A percentile compares a stretch with the other conserved stretches of the same genome.
These are phyloP conservation scores for Channa striata DNA, from an alignment of 2,797 vertebrate genomes.

Conservation along the genomic window DNA sequence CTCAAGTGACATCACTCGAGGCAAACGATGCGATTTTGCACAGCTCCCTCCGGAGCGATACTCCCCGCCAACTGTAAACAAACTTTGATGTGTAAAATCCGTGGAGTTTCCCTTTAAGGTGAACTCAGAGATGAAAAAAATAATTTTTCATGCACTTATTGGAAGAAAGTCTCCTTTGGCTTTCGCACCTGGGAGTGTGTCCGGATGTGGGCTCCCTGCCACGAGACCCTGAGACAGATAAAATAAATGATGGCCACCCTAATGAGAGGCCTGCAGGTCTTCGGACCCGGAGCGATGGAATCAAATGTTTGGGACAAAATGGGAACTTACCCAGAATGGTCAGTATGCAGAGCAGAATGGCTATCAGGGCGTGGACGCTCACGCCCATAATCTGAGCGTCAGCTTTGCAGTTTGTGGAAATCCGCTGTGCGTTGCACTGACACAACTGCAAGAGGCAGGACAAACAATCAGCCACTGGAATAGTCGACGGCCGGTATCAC, in stretches of 20 bases:
- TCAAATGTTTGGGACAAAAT: no score
- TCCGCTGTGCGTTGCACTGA: constrained; percentile 85
- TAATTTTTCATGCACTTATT: not conserved
- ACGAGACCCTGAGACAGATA: not conserved
- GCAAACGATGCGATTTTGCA: not conserved
- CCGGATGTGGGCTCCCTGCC: not conserved
- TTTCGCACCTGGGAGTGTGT: not conserved
- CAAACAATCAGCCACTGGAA: constrained; percentile 27
- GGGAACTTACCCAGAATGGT: constrained; percentile 88
- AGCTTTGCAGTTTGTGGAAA: constrained; percentile 84
- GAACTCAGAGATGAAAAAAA: not conserved
- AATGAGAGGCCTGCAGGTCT: not conserved
- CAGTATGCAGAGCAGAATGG: constrained; percentile 93
- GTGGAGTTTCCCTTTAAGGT: not conserved
- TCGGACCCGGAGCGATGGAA: no score
- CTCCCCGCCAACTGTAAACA: constrained; percentile 3
- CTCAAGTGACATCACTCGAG: constrained; percentile 12
- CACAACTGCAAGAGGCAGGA: constrained; percentile 75
- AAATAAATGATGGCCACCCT: not conserved
- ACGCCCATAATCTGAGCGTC: constrained; percentile 78
- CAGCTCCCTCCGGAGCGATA: not conserved
- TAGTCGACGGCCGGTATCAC: no score
- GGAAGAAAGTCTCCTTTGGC: not conserved
- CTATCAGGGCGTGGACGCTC: constrained; percentile 88
- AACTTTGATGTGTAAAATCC: constrained; percentile 8